Percentiles rank a stretch among this genome's conserved stretches.
phyloP scores from a whole-genome alignment of 2,797 vertebrate genomes.

The Crenichthys baileyi region DNA sequence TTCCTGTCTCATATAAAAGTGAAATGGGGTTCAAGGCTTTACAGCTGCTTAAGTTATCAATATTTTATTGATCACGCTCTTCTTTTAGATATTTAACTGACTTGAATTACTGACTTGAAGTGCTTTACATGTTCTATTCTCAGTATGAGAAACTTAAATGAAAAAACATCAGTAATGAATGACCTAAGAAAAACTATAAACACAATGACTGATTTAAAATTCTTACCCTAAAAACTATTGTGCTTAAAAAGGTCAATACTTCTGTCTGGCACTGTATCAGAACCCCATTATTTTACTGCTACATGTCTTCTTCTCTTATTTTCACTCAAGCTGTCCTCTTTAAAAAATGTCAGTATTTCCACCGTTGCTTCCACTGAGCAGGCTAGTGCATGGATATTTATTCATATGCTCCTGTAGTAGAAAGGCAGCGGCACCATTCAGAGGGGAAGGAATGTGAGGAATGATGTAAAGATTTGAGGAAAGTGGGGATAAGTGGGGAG shows the following conservation, averaged over 20 bases:
- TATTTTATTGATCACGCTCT: background rate
- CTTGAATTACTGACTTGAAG: background rate
- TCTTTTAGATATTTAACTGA: background rate
- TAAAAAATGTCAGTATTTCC: conserved; percentile 49
- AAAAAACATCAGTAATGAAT: too few relatives aligned
- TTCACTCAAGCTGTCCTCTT: conserved; percentile 30
- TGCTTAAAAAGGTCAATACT: background rate
- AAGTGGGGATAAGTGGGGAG: background rate
- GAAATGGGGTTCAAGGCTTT: background rate
- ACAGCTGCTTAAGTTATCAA: background rate
- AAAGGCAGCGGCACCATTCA: conserved; percentile 27
- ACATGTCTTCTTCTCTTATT: background rate
- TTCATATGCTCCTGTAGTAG: conserved; percentile 49
- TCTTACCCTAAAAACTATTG: background rate
- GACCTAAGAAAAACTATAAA: background rate
- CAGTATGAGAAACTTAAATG: too few relatives aligned
- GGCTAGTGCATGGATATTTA: conserved; percentile 62
- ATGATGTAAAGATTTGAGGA: background rate
- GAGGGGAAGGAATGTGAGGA: conserved; percentile 10
- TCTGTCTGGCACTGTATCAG: background rate
- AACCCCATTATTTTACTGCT: background rate
- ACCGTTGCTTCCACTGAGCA: conserved; percentile 34
- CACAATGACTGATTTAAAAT: background rate
- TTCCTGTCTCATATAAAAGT: background rate
- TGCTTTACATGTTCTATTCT: too few relatives aligned